Conservation (phyloP, 2,797 vertebrate genomes). For the Artibeus lituratus region DNA sequence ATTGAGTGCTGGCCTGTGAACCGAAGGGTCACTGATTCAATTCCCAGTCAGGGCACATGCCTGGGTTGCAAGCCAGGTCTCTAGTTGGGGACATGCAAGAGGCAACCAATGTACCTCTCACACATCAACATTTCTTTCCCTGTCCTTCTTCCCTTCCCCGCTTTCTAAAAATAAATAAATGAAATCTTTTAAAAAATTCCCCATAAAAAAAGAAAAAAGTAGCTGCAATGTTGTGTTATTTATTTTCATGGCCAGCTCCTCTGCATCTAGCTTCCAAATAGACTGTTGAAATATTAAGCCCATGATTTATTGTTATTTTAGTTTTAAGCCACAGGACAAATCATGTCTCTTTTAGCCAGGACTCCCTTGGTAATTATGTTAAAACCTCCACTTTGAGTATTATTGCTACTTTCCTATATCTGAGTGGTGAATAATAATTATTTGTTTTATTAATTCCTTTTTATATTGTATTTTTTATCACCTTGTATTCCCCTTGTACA, state of each 20-base stretch:
- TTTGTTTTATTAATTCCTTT: slow-evolving; percentile 4
- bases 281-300: not conserved
- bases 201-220: not conserved
- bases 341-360: not conserved
- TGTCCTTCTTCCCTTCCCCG: too few relatives aligned
- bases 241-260: not conserved
- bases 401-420: not conserved
- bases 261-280: not conserved
- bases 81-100: too few relatives aligned
- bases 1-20: too few relatives aligned
- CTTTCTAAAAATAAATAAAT: too few relatives aligned
- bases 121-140: too few relatives aligned
- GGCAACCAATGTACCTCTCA: too few relatives aligned
- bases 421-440: not conserved
- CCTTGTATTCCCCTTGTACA: not conserved
- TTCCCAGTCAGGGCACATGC: too few relatives aligned
- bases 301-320: not conserved
- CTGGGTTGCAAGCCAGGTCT: too few relatives aligned
- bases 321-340: slow-evolving; percentile 2
- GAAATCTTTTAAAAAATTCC: too few relatives aligned
- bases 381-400: not conserved
- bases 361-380: not conserved
- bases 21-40: too few relatives aligned
- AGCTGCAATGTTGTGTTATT: not conserved
- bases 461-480: not conserved